Percentiles rank a stretch among this genome's conserved stretches.
Evolutionary conservation across 2,888 invertebrate species (phyloP).

Genomic region (Tanypteryx hageni): DNA sequence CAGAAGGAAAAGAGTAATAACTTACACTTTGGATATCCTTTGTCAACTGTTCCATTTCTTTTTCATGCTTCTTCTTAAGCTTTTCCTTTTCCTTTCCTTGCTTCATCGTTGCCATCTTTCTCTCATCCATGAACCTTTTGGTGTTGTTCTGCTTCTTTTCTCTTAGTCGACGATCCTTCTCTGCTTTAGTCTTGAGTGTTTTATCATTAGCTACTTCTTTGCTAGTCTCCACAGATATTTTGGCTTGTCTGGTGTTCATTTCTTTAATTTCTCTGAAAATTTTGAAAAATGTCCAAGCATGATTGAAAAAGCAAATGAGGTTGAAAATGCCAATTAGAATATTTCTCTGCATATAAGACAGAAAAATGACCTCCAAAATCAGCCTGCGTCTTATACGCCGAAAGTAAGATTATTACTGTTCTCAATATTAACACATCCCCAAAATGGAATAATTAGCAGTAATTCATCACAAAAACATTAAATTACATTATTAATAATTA

Average conservation of each 20-base stretch:
- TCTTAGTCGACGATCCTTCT: slow-evolving; percentile 93
- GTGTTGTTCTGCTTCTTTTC: slow-evolving; percentile 99
- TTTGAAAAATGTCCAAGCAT: background rate
- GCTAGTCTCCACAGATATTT: slow-evolving; percentile 97
- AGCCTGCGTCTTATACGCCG: no score
- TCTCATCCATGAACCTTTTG: slow-evolving; percentile 97
- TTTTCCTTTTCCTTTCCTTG: slow-evolving; percentile 95
- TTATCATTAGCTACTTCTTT: slow-evolving; percentile 98
- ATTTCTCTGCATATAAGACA: no score
- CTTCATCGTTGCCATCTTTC: slow-evolving; percentile 91
- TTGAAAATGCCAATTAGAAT: no score
- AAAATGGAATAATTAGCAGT: no score
- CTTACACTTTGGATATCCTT: slow-evolving; percentile 91
- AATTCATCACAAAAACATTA: no score
- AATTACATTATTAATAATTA: no score
- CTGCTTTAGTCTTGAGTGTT: slow-evolving; percentile 95
- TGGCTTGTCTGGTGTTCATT: slow-evolving; percentile 95
- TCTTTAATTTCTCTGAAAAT: slow-evolving; percentile 92
- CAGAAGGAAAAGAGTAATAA: slow-evolving; percentile 67
- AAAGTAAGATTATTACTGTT: no score
- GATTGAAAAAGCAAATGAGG: background rate
- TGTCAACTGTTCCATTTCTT: slow-evolving; percentile 92
- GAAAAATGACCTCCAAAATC: no score
- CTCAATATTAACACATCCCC: no score
- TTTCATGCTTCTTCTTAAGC: slow-evolving; percentile 92